Evolutionary conservation across 2,113 vertebrate species (phyloP).

Genomic region (Anas platyrhynchos): DNA sequence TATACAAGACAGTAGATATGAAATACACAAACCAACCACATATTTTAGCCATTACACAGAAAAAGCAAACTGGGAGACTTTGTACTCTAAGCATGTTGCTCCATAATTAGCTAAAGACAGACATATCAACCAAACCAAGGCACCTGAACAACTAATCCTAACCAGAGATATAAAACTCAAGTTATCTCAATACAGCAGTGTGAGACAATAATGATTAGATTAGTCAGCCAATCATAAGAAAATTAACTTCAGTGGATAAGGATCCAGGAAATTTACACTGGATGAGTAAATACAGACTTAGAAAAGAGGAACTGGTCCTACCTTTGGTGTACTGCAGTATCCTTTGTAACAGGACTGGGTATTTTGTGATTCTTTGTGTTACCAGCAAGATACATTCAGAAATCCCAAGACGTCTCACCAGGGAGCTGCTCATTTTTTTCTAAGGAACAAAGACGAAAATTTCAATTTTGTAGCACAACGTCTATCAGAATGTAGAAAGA

Average conservation of each 20-base stretch:
- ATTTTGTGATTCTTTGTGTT: constrained; percentile 97
- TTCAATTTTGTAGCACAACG: neutral
- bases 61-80: neutral
- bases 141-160: neutral
- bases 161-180: neutral
- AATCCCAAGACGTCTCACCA: constrained; percentile 92
- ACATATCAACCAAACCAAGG: neutral
- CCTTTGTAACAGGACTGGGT: constrained; percentile 92
- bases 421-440: constrained; percentile 95
- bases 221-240: neutral
- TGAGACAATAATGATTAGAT: neutral
- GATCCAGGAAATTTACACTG: neutral
- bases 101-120: neutral
- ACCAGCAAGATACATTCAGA: constrained; percentile 96
- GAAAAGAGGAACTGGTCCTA: constrained; percentile 41
- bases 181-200: fast-evolving
- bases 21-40: neutral
- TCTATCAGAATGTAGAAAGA: neutral
- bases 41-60: neutral
- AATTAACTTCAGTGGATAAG: neutral
- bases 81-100: neutral
- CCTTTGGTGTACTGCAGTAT: constrained; percentile 94
- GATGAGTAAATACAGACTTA: neutral
- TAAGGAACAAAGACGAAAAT: constrained; percentile 53
- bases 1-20: neutral